phyloP scores from a whole-genome alignment of 2,888 invertebrate genomes.

The Protula sp. region DNA sequence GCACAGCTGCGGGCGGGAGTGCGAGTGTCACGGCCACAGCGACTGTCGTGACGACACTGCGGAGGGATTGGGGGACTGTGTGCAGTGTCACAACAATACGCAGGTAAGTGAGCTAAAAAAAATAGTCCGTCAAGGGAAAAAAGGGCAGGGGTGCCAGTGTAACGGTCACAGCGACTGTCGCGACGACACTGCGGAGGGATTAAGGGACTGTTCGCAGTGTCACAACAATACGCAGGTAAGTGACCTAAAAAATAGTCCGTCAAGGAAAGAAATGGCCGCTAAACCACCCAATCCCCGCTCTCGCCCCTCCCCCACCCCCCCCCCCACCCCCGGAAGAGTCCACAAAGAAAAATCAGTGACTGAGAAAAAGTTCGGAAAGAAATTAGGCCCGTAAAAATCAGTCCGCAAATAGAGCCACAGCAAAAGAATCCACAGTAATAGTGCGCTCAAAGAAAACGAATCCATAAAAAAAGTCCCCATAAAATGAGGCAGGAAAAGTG shows the following conservation, averaged over 20 bases:
- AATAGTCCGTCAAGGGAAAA: not conserved
- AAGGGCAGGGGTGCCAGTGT: not conserved
- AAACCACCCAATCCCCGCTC: too few species aligned
- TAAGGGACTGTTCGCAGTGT: conserved; percentile 76
- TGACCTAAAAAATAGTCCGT: not conserved
- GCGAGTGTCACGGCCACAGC: conserved; percentile 90
- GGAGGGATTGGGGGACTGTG: conserved; percentile 64
- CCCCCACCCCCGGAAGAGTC: too few species aligned
- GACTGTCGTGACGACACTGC: conserved; percentile 68
- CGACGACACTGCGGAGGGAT: conserved; percentile 58
- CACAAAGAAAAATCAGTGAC: too few species aligned
- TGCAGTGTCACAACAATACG: conserved; percentile 84
- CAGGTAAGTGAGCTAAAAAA: conserved; percentile 59
- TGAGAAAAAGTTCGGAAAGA: too few species aligned
- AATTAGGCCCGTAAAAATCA: too few species aligned
- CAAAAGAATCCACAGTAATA: too few species aligned
- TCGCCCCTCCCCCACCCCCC: too few species aligned
- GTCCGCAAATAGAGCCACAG: too few species aligned
- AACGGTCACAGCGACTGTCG: conserved; percentile 68
- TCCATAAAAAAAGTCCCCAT: too few species aligned
- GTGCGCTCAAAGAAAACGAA: too few species aligned
- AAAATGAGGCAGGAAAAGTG: too few species aligned
- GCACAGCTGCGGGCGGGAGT: conserved; percentile 86
- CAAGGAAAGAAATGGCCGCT: not conserved
- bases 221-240: conserved; percentile 82